phyloP scores from a whole-genome alignment of 1,140 invertebrate genomes.

The Latrodectus geometricus region DNA sequence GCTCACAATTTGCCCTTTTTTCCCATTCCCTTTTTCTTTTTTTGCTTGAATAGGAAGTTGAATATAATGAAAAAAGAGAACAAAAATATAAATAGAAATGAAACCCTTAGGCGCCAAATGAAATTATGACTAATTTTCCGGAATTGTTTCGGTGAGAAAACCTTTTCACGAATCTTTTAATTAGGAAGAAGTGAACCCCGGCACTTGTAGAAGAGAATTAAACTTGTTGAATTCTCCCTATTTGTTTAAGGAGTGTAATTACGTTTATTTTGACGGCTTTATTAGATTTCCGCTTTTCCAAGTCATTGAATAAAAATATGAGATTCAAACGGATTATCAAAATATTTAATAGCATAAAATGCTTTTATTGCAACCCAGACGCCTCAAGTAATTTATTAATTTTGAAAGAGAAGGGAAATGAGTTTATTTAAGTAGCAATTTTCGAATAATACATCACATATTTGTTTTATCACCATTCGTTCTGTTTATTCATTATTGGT shows the following conservation, averaged over 20 bases:
- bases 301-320: background rate
- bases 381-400: no score
- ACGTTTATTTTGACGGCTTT: slow-evolving; percentile 30
- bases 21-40: background rate
- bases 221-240: slow-evolving; percentile 31
- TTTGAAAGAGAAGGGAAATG: no score
- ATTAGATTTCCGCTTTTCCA: slow-evolving; percentile 10
- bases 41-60: background rate
- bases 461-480: no score
- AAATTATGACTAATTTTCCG: slow-evolving; percentile 47
- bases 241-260: slow-evolving; percentile 6
- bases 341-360: background rate
- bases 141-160: slow-evolving; percentile 12
- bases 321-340: background rate
- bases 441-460: no score
- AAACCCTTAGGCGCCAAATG: slow-evolving; percentile 23
- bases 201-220: slow-evolving; percentile 12
- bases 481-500: no score
- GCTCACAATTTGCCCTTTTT: background rate
- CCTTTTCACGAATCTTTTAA: slow-evolving; percentile 3
- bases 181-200: background rate
- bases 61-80: background rate
- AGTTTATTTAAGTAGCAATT: no score
- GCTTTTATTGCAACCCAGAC: background rate
- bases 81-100: slow-evolving; percentile 1